phyloP scores from a whole-genome alignment of 2,888 invertebrate species.

The Conistra vaccinii region DNA sequence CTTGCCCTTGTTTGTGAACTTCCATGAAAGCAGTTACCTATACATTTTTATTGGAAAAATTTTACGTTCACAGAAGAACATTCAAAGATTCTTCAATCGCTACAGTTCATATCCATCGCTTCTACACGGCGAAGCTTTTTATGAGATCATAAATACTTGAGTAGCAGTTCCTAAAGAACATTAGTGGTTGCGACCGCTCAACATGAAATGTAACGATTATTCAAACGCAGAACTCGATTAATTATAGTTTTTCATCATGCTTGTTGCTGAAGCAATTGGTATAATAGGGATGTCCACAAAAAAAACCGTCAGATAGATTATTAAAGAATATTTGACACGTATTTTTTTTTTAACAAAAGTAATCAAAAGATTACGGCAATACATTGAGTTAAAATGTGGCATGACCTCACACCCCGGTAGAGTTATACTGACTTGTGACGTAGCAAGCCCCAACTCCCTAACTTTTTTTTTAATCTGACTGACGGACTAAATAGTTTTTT shows the following conservation, averaged over 20 bases:
- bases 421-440: too few relatives aligned
- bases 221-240: slow-evolving; percentile 59
- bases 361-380: too few relatives aligned
- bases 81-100: slow-evolving; percentile 3
- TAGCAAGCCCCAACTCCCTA: too few relatives aligned
- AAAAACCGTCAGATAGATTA: too few relatives aligned
- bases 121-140: slow-evolving; percentile 15
- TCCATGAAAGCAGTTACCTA: slow-evolving; percentile 5
- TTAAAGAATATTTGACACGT: too few relatives aligned
- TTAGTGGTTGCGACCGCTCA: slow-evolving; percentile 24
- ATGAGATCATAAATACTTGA: slow-evolving; percentile 34
- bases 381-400: too few relatives aligned
- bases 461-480: too few relatives aligned
- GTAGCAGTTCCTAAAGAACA: slow-evolving; percentile 27
- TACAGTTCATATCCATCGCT: neutral
- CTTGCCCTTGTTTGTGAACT: slow-evolving; percentile 51
- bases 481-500: too few relatives aligned
- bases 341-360: too few relatives aligned
- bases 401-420: too few relatives aligned
- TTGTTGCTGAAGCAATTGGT: slow-evolving; percentile 43
- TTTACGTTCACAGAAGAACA: slow-evolving; percentile 9
- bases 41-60: slow-evolving; percentile 41
- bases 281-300: too few relatives aligned
- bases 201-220: slow-evolving; percentile 47
- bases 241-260: slow-evolving; percentile 61